A percentile compares a stretch with the other conserved stretches of the same genome.
These are phyloP conservation scores for Smittia aterrima DNA, from an alignment of 2,888 invertebrate genomes.

Conservation along the genomic window DNA sequence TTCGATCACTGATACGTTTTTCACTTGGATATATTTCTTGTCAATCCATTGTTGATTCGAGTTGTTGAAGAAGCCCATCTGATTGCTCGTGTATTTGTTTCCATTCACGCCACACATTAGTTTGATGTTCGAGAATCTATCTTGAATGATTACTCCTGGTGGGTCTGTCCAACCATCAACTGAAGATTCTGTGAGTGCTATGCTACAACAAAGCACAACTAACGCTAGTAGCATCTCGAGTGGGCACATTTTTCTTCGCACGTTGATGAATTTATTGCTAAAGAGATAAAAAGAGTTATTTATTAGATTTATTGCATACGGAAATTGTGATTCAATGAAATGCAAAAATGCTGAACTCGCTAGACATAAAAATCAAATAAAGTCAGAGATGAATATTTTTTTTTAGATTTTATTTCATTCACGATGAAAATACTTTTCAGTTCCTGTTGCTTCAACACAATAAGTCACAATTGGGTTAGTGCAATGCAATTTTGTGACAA, in stretches of 20 bases:
- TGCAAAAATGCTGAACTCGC: too few species aligned
- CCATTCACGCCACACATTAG: conserved; percentile 25
- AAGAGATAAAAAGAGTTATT: background rate
- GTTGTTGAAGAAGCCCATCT: background rate
- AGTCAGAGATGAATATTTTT: too few species aligned
- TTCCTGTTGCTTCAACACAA: too few species aligned
- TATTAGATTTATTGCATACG: background rate
- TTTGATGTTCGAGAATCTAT: background rate
- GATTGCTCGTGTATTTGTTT: background rate
- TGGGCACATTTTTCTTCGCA: conserved; percentile 14
- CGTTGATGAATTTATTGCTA: background rate
- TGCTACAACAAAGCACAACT: background rate
- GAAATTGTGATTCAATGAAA: too few species aligned
- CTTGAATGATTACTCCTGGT: background rate
- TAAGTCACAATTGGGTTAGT: too few species aligned
- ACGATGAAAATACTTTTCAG: too few species aligned
- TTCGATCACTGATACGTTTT: conserved; percentile 43
- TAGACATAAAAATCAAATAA: too few species aligned
- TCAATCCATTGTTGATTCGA: background rate
- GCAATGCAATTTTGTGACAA: too few species aligned
- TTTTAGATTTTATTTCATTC: too few species aligned
- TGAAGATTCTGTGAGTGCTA: background rate
- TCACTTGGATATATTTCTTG: background rate
- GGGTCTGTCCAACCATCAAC: conserved; percentile 29
- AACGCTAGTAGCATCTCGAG: background rate